A percentile compares a stretch with the other conserved stretches of the same genome.
Conservation (phyloP, 2,113 vertebrate species). For the Melanostigma gelatinosum region DNA sequence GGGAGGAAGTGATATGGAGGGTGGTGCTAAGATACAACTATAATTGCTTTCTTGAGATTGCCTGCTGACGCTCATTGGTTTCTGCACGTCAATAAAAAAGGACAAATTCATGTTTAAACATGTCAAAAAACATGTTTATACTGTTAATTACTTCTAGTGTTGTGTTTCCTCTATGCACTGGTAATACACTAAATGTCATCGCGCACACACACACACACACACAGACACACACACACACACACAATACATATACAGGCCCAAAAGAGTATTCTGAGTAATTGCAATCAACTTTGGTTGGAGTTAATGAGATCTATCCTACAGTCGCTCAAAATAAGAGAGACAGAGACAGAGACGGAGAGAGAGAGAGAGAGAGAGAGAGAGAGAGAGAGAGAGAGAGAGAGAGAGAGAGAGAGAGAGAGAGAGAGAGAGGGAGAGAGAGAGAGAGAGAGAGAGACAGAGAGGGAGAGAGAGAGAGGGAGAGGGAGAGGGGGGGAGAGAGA, state of each 20-base stretch:
- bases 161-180: slow-evolving; percentile 5
- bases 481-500: neutral
- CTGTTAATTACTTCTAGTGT: slow-evolving; percentile 34
- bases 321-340: neutral
- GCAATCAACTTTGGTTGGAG: slow-evolving; percentile 40
- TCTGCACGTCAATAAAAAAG: neutral
- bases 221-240: neutral
- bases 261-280: slow-evolving; percentile 18
- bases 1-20: slow-evolving; percentile 12
- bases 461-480: slow-evolving; percentile 5
- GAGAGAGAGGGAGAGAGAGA: neutral
- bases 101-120: slow-evolving; percentile 10
- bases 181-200: slow-evolving; percentile 15
- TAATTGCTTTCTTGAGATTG: slow-evolving; percentile 36
- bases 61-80: neutral
- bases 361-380: neutral
- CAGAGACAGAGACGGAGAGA: neutral
- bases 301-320: slow-evolving; percentile 35
- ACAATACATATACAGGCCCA: neutral
- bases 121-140: too few species aligned
- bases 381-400: too few species aligned
- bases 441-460: too few species aligned
- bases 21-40: slow-evolving; percentile 13
- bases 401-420: neutral
- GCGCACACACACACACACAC: neutral